Percentiles rank a stretch among this genome's conserved stretches.
phyloP scores from a whole-genome alignment of 2,797 vertebrate genomes.

The Protonibea diacanthus region DNA sequence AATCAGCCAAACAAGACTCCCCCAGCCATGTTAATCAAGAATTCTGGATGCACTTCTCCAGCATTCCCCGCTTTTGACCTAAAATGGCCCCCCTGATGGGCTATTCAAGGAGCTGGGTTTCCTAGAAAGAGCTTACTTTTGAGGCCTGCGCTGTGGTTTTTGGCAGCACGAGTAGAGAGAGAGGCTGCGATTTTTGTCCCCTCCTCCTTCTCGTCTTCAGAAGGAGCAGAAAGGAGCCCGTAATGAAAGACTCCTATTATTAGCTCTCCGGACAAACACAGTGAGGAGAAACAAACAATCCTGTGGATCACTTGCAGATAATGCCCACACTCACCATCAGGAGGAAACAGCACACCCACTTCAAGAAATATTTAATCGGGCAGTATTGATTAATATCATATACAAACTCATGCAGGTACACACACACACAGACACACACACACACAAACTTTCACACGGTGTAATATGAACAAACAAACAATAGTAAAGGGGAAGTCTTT shows the following conservation, averaged over 20 bases:
- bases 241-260: constrained; percentile 73
- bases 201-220: constrained; percentile 31
- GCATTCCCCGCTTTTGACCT: constrained; percentile 57
- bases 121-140: constrained; percentile 78
- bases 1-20: constrained; percentile 9
- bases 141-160: constrained; percentile 61
- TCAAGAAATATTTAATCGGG: background rate
- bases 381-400: background rate
- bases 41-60: constrained; percentile 39
- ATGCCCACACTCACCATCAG: constrained; percentile 4
- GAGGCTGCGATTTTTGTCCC: constrained; percentile 23
- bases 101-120: constrained; percentile 71
- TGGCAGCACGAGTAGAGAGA: constrained; percentile 59
- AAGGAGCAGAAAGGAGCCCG: constrained; percentile 38
- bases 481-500: constrained; percentile 35
- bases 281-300: constrained; percentile 35
- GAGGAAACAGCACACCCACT: constrained; percentile 1
- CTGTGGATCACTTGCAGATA: constrained; percentile 5
- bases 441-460: constrained; percentile 26
- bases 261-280: constrained; percentile 58
- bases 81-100: constrained; percentile 53
- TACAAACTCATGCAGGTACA: background rate
- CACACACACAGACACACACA: background rate
- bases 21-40: constrained; percentile 16
- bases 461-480: constrained; percentile 46